Evolutionary conservation across 2,113 vertebrate species (phyloP).

Genomic region (Phyllopteryx taeniolatus): DNA sequence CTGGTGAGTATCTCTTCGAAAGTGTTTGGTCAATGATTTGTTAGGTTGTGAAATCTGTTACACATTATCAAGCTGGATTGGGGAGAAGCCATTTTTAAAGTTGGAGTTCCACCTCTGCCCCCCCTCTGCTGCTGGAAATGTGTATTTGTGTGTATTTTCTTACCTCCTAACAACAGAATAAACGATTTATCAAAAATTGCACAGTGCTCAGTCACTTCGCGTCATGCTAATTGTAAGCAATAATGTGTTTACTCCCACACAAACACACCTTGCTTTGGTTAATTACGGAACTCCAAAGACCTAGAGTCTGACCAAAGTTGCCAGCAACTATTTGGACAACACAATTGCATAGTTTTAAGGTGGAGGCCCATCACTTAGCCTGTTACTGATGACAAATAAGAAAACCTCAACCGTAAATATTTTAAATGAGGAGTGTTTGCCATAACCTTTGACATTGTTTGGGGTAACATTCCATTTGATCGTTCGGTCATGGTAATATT

Average conservation of each 20-base stretch:
- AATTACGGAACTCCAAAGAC: conserved; percentile 31
- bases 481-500: neutral
- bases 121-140: neutral
- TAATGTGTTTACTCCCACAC: conserved; percentile 14
- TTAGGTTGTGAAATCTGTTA: conserved; percentile 56
- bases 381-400: too few species aligned
- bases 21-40: conserved; percentile 62
- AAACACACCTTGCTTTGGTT: conserved; percentile 55
- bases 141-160: neutral
- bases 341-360: too few species aligned
- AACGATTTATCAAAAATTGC: neutral
- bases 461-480: neutral
- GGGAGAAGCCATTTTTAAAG: conserved; percentile 29
- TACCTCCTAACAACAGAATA: neutral
- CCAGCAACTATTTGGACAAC: too few species aligned
- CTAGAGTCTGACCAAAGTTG: too few species aligned
- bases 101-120: conserved; percentile 4
- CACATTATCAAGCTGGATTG: conserved; percentile 52
- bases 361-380: too few species aligned
- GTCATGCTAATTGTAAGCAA: conserved; percentile 14
- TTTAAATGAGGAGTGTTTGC: neutral
- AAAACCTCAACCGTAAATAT: neutral
- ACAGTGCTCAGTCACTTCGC: neutral
- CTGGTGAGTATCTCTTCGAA: conserved; percentile 26
- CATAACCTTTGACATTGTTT: too few species aligned